Evolutionary conservation across 1,140 invertebrate genomes (phyloP).

Genomic region (Drosophila fuyamai): DNA sequence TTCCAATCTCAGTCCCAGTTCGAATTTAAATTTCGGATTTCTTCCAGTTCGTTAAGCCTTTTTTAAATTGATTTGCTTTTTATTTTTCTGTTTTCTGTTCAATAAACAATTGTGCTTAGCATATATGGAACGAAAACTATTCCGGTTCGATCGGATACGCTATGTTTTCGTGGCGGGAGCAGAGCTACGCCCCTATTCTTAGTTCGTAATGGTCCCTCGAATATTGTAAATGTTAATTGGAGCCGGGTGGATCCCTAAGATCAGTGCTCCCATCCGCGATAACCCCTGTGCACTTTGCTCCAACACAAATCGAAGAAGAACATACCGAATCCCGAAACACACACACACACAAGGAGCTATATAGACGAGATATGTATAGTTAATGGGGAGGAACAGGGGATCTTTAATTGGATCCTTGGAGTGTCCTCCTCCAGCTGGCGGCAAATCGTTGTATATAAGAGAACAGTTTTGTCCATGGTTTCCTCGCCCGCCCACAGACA

Average conservation of each 20-base stretch:
- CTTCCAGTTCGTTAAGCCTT: constrained; percentile 33
- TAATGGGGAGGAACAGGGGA: constrained; percentile 1
- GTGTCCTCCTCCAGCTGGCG: constrained; percentile 9
- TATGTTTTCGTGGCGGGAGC: constrained; percentile 23
- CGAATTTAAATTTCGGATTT: constrained; percentile 9
- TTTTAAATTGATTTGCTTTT: constrained; percentile 2
- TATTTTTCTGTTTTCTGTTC: neutral
- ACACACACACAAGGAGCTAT: constrained; percentile 7
- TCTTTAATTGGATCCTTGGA: neutral
- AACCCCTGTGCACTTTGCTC: constrained; percentile 4
- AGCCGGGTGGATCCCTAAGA: constrained; percentile 2
- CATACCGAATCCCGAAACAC: constrained; percentile 4
- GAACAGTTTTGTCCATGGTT: constrained; percentile 51
- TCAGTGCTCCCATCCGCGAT: constrained; percentile 22
- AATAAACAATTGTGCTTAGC: constrained; percentile 36
- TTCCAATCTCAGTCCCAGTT: constrained; percentile 29
- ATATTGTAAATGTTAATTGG: constrained; percentile 28
- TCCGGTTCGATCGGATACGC: constrained; percentile 18
- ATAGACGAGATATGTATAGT: constrained; percentile 14
- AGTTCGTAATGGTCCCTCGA: constrained; percentile 17
- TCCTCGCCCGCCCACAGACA: constrained; percentile 23
- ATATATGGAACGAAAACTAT: constrained; percentile 21
- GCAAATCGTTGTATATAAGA: constrained; percentile 47
- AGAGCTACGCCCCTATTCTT: constrained; percentile 13
- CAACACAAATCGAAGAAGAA: constrained; percentile 28